Conservation (phyloP, 1,140 invertebrate species). For the Drosophila ercepeae region DNA sequence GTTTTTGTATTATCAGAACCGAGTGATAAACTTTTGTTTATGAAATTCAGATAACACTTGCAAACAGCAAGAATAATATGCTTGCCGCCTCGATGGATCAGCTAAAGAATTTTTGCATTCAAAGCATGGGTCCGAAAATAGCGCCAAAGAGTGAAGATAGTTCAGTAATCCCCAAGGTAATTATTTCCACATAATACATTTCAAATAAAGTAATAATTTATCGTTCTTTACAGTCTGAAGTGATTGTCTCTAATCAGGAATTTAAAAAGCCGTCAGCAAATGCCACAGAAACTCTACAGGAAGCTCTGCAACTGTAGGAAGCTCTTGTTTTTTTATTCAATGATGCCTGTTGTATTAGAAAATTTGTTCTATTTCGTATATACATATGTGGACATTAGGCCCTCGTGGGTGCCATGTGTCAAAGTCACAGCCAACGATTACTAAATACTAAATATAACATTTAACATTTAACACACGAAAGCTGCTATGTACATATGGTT, state of each 20-base stretch:
- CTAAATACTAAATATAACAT: too few species aligned
- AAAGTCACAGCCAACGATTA: constrained; percentile 54
- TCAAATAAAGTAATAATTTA: background rate
- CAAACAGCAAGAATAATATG: constrained; percentile 43
- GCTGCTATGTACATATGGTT: constrained; percentile 51
- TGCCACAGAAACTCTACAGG: constrained; percentile 29
- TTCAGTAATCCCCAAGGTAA: constrained; percentile 30
- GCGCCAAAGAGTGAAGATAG: constrained; percentile 19
- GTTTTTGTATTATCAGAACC: background rate
- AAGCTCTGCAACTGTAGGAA: constrained; percentile 35
- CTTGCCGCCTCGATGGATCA: constrained; percentile 50
- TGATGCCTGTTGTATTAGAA: constrained; percentile 37
- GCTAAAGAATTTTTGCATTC: constrained; percentile 47
- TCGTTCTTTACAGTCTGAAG: constrained; percentile 23
- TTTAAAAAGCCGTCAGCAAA: constrained; percentile 39
- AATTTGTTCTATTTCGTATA: constrained; percentile 37
- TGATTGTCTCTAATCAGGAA: constrained; percentile 26
- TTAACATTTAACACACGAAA: constrained; percentile 41
- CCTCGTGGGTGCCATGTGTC: constrained; percentile 16
- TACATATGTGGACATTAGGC: constrained; percentile 24
- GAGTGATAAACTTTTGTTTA: constrained; percentile 14
- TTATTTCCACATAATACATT: background rate
- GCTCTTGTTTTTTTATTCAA: constrained; percentile 3
- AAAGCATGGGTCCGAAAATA: constrained; percentile 18
- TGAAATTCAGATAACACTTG: constrained; percentile 21